Evolutionary conservation across 1,140 invertebrate genomes (phyloP), one percentile per base, ranked within the genome.

Genomic region (Delia radicum): DNA sequence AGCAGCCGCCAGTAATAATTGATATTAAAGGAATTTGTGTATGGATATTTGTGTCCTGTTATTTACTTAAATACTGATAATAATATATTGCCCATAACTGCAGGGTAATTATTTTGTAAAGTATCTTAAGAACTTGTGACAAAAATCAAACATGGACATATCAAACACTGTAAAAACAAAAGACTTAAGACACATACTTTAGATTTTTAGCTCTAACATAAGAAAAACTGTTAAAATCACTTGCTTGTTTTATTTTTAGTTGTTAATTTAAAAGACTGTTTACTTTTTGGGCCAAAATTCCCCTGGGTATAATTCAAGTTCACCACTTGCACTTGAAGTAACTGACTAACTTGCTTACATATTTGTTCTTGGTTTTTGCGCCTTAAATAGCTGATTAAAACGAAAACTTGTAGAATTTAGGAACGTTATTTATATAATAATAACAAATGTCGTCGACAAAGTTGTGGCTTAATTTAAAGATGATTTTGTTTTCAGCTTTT

Each of bases 81-180:
- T 69, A 69, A 69, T 33, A 37, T 69, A 37, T 69, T 69, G 29
- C 24, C 65, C 33, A 69, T 69, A 69, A 69, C 65, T 69, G 65
- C 29, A 69, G 65, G 65, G 29, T 69, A 69, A 69, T 69, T 69
- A 55, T 55, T 18, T 21, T 4, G 5, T 55, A n/a, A n/a, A n/a
- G 48, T 55, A 55, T 21, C 48, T 8, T 55, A 37, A 8, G 15
- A 31, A n/a, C 4, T 31, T 63, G 62, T 65, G 62, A 28, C 62
- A 65, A 65, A 65, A 15, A 65, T 18, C n/a, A 61, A 61, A 61
- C n/a, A 4, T 24, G 8, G 21, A n/a, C n/a, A n/a, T n/a, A n/a
- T n/a, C n/a, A n/a, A n/a, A n/a, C n/a, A n/a, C n/a, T n/a, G n/a
- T n/a, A n/a, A n/a, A n/a, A n/a, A n/a, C n/a, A n/a, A n/a, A n/a